These are phyloP conservation scores for Trichonephila clavata DNA, from an alignment of 1,140 invertebrate species.

Conservation along the genomic window DNA sequence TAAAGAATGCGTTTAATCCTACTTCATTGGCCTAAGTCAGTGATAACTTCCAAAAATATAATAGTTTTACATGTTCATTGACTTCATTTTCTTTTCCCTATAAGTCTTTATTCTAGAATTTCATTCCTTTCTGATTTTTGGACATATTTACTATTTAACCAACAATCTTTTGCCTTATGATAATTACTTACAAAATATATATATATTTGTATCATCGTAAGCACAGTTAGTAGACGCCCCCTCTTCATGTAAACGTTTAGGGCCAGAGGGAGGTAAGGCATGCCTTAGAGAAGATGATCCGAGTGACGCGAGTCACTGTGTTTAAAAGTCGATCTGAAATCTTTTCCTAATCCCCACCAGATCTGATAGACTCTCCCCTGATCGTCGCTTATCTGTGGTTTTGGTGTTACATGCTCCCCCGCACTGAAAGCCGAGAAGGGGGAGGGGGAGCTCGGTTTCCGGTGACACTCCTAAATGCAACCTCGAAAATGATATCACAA, in stretches of 20 bases:
- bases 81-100: too few relatives aligned
- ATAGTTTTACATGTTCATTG: too few relatives aligned
- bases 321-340: constrained; percentile 70
- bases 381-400: constrained; percentile 31
- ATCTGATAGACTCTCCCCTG: constrained; percentile 39
- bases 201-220: neutral
- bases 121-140: too few relatives aligned
- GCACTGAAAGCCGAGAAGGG: neutral
- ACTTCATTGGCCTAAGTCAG: too few relatives aligned
- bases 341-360: constrained; percentile 47
- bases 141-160: too few relatives aligned
- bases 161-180: too few relatives aligned
- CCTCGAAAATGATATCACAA: neutral
- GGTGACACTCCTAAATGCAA: neutral
- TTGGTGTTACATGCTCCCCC: constrained; percentile 12
- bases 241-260: neutral
- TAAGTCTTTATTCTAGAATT: too few relatives aligned
- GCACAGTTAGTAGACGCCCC: neutral
- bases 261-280: neutral
- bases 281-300: constrained; percentile 29
- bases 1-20: too few relatives aligned
- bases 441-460: neutral
- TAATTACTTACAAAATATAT: too few relatives aligned
- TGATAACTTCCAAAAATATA: too few relatives aligned
- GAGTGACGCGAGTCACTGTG: constrained; percentile 64